phyloP scores from a whole-genome alignment of 2,888 invertebrate genomes.

The Yponomeuta cagnagella region DNA sequence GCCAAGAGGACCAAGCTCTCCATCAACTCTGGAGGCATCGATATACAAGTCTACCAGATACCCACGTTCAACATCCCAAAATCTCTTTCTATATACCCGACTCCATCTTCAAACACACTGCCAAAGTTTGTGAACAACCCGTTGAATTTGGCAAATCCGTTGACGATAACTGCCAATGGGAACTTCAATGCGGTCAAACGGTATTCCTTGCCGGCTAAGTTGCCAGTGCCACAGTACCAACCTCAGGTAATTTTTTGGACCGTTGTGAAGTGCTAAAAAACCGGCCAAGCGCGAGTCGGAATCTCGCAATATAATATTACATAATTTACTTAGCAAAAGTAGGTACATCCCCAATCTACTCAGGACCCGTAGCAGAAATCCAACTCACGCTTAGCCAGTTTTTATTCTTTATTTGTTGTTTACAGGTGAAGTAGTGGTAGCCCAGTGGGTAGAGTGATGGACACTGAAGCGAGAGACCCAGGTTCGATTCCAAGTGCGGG shows the following conservation, averaged over 20 bases:
- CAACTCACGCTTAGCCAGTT: too few relatives aligned
- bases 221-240: conserved; percentile 34
- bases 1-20: conserved; percentile 49
- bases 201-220: conserved; percentile 54
- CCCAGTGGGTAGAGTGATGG: too few relatives aligned
- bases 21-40: conserved; percentile 44
- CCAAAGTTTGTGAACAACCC: conserved; percentile 68
- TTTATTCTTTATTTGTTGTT: too few relatives aligned
- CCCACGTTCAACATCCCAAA: conserved; percentile 57
- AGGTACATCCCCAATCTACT: too few relatives aligned
- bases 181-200: conserved; percentile 21
- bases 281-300: too few relatives aligned
- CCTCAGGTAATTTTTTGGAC: not conserved
- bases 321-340: too few relatives aligned
- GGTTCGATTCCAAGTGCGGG: too few relatives aligned
- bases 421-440: too few relatives aligned
- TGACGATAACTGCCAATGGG: conserved; percentile 42
- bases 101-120: conserved; percentile 33
- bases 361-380: too few relatives aligned
- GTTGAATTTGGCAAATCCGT: conserved; percentile 56
- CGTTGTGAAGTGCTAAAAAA: too few relatives aligned
- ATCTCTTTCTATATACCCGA: conserved; percentile 51
- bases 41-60: conserved; percentile 64
- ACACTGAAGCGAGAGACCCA: too few relatives aligned
- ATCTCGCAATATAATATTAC: too few relatives aligned